Evolutionary conservation across 2,888 invertebrate genomes (phyloP).

Genomic region (Lucinisca nassula): DNA sequence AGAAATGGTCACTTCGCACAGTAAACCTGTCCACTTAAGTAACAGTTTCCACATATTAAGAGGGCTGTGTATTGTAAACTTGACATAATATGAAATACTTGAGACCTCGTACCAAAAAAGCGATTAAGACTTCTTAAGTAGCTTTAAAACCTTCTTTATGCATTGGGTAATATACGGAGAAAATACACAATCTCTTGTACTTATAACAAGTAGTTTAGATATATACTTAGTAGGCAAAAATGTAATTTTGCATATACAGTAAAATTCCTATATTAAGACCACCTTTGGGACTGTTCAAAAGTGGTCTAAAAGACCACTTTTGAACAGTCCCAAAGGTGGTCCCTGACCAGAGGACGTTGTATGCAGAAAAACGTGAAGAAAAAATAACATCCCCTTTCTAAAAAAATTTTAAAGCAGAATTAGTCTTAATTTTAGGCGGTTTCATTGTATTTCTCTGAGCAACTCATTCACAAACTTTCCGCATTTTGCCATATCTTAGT

Average conservation of each 20-base stretch:
- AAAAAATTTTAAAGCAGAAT: too few species aligned
- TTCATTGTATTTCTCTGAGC: too few species aligned
- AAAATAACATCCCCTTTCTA: too few species aligned
- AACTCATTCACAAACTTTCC: too few species aligned
- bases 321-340: too few species aligned
- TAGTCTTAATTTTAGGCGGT: too few species aligned
- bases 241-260: background rate
- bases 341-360: too few species aligned
- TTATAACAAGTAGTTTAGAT: background rate
- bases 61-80: background rate
- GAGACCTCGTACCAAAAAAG: background rate
- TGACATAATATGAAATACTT: slow-evolving; percentile 10
- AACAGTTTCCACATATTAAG: slow-evolving; percentile 8
- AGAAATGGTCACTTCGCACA: slow-evolving; percentile 5
- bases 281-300: too few species aligned
- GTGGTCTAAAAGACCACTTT: too few species aligned
- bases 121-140: slow-evolving; percentile 37
- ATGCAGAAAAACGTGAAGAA: too few species aligned
- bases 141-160: slow-evolving; percentile 2
- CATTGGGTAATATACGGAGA: background rate
- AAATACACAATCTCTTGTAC: slow-evolving; percentile 3
- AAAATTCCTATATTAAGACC: too few species aligned
- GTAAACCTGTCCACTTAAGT: slow-evolving; percentile 9
- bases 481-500: too few species aligned
- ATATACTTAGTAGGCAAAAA: background rate